Evolutionary conservation across 2,888 invertebrate genomes (phyloP), one percentile per base, ranked within the genome.

Genomic region (Synergus laeviventris): DNA sequence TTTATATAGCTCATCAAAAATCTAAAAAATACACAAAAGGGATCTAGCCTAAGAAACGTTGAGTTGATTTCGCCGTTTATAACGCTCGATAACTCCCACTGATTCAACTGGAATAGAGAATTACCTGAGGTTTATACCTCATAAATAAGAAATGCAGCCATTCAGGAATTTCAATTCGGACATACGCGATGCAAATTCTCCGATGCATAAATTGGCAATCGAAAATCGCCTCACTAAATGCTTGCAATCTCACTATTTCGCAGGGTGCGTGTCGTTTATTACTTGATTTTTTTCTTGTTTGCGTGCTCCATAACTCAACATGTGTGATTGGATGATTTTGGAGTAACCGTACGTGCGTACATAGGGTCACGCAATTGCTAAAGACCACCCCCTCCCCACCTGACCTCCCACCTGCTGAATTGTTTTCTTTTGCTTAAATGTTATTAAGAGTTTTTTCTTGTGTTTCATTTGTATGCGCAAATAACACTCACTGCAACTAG

Each of bases 401-500:
- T 76, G 81, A 78, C 86, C 85, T 87, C 87, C 86, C 88, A 88
- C 87, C 86, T 84, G 84, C 86, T 89, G 88, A 89, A 88, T 87
- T 87, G 86, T 87, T 85, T 89, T 88, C 86, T 88, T 89, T 89
- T 89, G 89, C 89, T 89, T 89, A 89, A 86, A 87, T 87, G 86
- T 88, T 89, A 89, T 88, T 88, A 89, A 89, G 86, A 88, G 88
- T 89, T 88, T 86, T 86, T 86, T 88, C 85, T 87, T 88, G 87
- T 89, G 86, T 88, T 85, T 89, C 88, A 89, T 86, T 89, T 88
- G 86, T 89, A 90, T 91, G 88, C 91, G 89, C 89, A 89, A 88
- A 85, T 89, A 90, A 90, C 90, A 91, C 90, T 90, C 90, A 91
- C 90, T 90, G 89, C 88, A 89, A 87, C 88, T 90, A 90, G 86